phyloP scores from a whole-genome alignment of 2,888 invertebrate species.

The Ectobius pallidus region DNA sequence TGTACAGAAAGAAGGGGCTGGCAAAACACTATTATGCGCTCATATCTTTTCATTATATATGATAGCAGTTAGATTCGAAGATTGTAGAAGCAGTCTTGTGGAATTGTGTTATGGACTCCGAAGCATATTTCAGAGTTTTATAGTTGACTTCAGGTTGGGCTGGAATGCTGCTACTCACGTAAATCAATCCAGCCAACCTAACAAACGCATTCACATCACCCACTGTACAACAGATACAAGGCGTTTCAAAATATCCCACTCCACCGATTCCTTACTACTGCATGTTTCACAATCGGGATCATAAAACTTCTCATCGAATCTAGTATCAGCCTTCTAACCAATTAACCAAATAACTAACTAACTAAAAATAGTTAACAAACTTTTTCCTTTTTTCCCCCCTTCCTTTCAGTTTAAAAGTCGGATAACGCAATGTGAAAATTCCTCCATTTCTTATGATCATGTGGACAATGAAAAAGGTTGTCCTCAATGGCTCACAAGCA shows the following conservation, averaged over 20 bases:
- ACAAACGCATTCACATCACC: slow-evolving; percentile 16
- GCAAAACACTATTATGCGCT: not conserved
- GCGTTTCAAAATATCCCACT: not conserved
- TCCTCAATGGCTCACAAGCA: no score
- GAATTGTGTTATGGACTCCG: slow-evolving; percentile 3
- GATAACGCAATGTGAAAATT: no score
- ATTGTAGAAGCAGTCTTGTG: not conserved
- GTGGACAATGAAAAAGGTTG: no score
- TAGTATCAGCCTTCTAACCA: no score
- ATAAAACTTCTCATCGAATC: no score
- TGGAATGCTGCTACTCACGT: slow-evolving; percentile 41
- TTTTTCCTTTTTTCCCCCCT: no score
- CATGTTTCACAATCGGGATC: no score
- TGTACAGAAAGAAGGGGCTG: slow-evolving; percentile 7
- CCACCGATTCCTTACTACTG: no score
- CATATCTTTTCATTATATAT: slow-evolving; percentile 5
- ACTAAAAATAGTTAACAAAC: no score
- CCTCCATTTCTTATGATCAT: no score
- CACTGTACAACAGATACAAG: not conserved
- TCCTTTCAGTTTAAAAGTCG: no score
- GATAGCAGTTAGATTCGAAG: slow-evolving; percentile 20
- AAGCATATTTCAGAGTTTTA: slow-evolving; percentile 41
- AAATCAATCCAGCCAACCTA: slow-evolving; percentile 36
- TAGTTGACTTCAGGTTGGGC: slow-evolving; percentile 32
- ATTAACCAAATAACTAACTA: no score